Evolutionary conservation across 2,797 vertebrate species (phyloP).

Genomic region (Rhinella marina): DNA sequence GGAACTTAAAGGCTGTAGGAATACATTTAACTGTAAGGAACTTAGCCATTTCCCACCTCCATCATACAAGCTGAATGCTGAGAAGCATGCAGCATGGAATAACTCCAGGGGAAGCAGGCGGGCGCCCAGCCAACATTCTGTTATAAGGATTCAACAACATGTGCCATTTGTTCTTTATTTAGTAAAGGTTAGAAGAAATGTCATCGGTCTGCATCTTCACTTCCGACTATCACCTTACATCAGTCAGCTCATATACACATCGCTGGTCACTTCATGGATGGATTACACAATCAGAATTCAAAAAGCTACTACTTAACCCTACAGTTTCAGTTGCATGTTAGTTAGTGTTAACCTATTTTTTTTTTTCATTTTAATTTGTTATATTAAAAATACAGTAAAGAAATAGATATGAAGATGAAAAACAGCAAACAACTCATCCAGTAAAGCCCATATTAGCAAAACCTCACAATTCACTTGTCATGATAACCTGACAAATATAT

Average conservation of each 20-base stretch:
- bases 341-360: neutral
- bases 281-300: neutral
- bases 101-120: conserved; percentile 20
- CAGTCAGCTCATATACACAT: neutral
- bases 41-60: neutral
- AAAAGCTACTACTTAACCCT: neutral
- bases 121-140: conserved; percentile 27
- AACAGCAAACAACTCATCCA: no score
- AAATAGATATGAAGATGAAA: no score
- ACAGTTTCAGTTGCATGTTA: neutral
- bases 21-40: neutral
- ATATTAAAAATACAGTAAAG: no score
- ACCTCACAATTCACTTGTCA: no score
- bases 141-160: conserved; percentile 48
- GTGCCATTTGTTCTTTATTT: conserved; percentile 52
- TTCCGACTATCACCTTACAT: conserved; percentile 53
- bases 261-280: neutral
- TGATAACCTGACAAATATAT: no score
- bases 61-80: neutral
- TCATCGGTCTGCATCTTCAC: conserved; percentile 28
- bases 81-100: conserved; percentile 38
- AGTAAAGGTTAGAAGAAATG: conserved; percentile 55
- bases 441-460: no score
- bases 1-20: neutral
- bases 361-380: no score